A percentile compares a stretch with the other conserved stretches of the same genome.
Evolutionary conservation across 2,113 vertebrate species (phyloP).

Genomic region (Prionailurus bengalensis): DNA sequence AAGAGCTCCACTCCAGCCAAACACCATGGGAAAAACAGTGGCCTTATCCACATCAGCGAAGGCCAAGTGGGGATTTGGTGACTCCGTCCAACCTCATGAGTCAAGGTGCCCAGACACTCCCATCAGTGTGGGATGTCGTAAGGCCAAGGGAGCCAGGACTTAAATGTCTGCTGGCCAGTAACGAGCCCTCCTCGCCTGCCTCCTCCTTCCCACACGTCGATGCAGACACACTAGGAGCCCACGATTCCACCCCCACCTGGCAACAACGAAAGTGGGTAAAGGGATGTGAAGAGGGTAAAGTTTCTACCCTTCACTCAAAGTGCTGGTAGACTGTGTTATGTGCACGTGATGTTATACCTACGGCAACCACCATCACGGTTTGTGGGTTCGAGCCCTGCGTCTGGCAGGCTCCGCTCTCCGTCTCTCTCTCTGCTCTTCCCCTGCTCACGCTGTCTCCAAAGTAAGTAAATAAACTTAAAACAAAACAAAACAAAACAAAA

Average conservation of each 20-base stretch:
- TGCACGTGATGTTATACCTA: background rate
- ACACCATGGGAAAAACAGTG: background rate
- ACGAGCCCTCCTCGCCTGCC: background rate
- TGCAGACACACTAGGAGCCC: background rate
- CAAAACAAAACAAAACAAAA: no score
- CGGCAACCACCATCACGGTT: background rate
- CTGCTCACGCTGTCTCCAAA: no score
- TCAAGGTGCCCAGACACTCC: background rate
- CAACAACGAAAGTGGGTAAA: background rate
- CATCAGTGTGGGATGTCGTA: background rate
- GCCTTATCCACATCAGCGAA: background rate
- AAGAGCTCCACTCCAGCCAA: background rate
- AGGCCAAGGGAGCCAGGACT: background rate
- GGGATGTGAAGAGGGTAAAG: background rate
- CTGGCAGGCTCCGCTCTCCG: no score
- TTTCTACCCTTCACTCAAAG: background rate
- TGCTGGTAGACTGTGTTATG: background rate
- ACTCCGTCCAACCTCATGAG: background rate
- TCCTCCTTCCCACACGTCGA: no score
- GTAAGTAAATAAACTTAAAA: no score
- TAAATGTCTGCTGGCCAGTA: background rate
- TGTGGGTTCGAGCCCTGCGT: background rate
- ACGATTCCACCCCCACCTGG: background rate
- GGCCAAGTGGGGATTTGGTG: background rate
- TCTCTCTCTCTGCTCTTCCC: no score